Base-by-base conservation (phyloP, 2,888 invertebrate genomes). In the Idaea biselata region DNA sequence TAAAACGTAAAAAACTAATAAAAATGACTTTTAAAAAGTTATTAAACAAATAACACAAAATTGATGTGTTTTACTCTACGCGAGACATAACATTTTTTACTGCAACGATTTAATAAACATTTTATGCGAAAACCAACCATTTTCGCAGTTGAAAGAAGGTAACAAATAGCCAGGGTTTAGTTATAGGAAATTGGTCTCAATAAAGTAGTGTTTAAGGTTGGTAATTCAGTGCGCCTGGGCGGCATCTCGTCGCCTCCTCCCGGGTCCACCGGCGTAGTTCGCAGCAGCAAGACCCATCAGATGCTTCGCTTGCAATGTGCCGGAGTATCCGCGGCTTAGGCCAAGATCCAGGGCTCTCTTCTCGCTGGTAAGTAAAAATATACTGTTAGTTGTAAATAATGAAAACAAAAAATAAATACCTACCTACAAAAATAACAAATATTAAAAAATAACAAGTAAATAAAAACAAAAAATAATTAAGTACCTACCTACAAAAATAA, bases 341-440 rank as follows among this genome's bases (percentile, higher is more conserved):
- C 98, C 98, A 73, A 98, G 93, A 82, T 98, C 98, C 68, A 98
- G 93, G 53, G 97, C 97, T 18, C 98, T 95, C 87, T 98, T 98
- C 71, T 95, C 94, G 84, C 97, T 97, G 93, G 5, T 74, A 78
- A 44, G 8, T 8, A 54, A 55, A 55, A 55, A 55, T 7, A 55
- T 6, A 17, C 55, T 55, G n/a, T 55, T 55, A 16, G 8, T 3
- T 55, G 2, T 16, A 55, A 55, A 55, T 55, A 55, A 16, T 6
- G 6, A 53, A 53, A 53, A 53, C 53, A 53, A 53, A 53, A 53
- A 4, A 53, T 4, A 53, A 53, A 53, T n/a, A n/a, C n/a, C n/a
- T n/a, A n/a, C n/a, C n/a, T n/a, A n/a, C n/a, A n/a, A n/a, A n/a
- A n/a, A n/a, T n/a, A n/a, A n/a, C n/a, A n/a, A n/a, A n/a, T n/a